These are phyloP conservation scores for Sebastes kiyomatsui DNA, from an alignment of 2,797 vertebrate genomes.

Conservation along the genomic window DNA sequence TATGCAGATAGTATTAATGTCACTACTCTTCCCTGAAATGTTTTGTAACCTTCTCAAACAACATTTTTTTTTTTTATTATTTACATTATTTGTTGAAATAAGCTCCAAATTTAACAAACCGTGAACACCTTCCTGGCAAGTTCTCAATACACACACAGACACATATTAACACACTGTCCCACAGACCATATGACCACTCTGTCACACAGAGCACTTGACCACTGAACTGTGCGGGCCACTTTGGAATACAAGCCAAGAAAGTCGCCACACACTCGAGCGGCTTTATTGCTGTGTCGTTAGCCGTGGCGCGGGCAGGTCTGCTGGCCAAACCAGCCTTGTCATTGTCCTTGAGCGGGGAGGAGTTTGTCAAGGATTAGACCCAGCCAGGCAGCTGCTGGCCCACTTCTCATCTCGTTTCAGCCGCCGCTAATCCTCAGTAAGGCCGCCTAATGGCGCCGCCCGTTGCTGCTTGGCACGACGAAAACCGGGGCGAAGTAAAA, in stretches of 20 bases:
- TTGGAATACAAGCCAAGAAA: constrained; percentile 45
- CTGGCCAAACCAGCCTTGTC: constrained; percentile 58
- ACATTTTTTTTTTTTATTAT: constrained; percentile 1
- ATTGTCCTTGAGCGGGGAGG: constrained; percentile 71
- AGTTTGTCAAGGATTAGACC: constrained; percentile 66
- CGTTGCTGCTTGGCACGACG: constrained; percentile 22
- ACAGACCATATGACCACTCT: background rate
- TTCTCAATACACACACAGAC: background rate
- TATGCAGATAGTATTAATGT: constrained; percentile 14
- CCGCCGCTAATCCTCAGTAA: constrained; percentile 62
- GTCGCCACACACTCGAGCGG: constrained; percentile 42
- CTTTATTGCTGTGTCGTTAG: constrained; percentile 47
- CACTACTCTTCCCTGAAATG: constrained; percentile 5
- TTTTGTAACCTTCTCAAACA: constrained; percentile 3
- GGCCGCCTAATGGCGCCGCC: constrained; percentile 32
- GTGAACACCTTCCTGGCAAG: background rate
- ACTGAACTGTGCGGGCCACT: constrained; percentile 37
- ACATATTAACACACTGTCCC: constrained; percentile 5
- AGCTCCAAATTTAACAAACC: constrained; percentile 18
- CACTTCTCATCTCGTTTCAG: constrained; percentile 57
- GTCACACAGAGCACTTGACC: constrained; percentile 18
- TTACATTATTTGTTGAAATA: constrained; percentile 13
- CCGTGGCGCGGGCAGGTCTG: constrained; percentile 21
- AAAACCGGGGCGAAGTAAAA: constrained; percentile 3
- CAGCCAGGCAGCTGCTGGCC: constrained; percentile 54